Conservation (phyloP, 2,888 invertebrate genomes). For the Rhimphoctona megacephalus region DNA sequence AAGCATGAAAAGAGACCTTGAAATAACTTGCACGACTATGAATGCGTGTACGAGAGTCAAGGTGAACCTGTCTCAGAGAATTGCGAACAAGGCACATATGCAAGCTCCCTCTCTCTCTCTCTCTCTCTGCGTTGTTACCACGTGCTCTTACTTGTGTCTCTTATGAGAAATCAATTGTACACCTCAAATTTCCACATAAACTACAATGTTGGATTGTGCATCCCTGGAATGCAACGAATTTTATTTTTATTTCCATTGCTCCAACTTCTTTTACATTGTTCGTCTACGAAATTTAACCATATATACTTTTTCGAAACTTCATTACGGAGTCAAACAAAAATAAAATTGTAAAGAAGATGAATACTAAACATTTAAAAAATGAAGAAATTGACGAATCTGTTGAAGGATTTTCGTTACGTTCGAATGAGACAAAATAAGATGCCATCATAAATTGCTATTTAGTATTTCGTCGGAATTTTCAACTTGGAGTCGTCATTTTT, state of each 20-base stretch:
- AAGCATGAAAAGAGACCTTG: slow-evolving; percentile 34
- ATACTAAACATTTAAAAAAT: not conserved
- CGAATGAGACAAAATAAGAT: not conserved
- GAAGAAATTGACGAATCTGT: not conserved
- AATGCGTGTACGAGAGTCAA: slow-evolving; percentile 34
- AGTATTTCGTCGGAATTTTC: not conserved
- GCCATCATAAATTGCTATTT: not conserved
- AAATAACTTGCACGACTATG: slow-evolving; percentile 5
- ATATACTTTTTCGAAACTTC: not conserved
- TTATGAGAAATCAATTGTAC: not conserved
- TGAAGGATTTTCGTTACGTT: not conserved
- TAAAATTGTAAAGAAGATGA: not conserved
- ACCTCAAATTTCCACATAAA: not conserved
- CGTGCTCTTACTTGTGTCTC: slow-evolving; percentile 19
- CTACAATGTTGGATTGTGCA: not conserved
- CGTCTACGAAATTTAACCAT: too few relatives aligned
- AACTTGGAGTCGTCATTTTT: not conserved
- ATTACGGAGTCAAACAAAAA: not conserved
- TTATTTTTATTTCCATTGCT: not conserved
- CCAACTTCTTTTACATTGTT: not conserved
- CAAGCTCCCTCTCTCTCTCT: not conserved
- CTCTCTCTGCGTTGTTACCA: not conserved
- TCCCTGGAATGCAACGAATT: not conserved
- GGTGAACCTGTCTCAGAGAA: slow-evolving; percentile 42
- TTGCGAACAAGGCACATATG: not conserved